phyloP scores from a whole-genome alignment of 2,797 vertebrate species.

The Neomorphus geoffroyi region DNA sequence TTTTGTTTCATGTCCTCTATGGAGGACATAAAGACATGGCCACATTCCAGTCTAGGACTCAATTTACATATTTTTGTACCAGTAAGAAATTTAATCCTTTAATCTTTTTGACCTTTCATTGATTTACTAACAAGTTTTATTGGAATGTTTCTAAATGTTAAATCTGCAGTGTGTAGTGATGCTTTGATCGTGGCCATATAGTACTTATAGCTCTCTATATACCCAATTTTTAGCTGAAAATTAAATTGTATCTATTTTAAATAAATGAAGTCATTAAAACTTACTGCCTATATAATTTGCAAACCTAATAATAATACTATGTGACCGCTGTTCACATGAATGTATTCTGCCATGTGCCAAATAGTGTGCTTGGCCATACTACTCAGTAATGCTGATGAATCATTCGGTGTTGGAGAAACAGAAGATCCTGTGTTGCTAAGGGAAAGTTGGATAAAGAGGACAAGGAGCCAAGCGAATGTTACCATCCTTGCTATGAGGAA shows the following conservation, averaged over 20 bases:
- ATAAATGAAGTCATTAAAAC: neutral
- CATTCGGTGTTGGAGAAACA: neutral
- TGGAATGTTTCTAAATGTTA: neutral
- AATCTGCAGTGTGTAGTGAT: neutral
- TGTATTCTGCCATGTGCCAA: neutral
- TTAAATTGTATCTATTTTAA: conserved; percentile 3
- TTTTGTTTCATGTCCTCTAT: neutral
- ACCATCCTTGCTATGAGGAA: neutral
- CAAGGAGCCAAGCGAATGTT: neutral
- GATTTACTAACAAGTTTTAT: neutral
- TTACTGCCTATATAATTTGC: neutral
- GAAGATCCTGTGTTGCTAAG: neutral
- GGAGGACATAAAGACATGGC: neutral
- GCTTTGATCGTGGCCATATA: neutral
- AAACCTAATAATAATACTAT: neutral
- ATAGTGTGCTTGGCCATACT: neutral
- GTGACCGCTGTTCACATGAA: neutral
- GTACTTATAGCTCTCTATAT: neutral
- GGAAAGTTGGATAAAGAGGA: neutral
- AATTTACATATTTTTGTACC: neutral
- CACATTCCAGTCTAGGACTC: neutral
- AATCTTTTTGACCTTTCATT: neutral
- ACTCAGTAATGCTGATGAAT: neutral
- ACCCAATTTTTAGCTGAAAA: neutral
- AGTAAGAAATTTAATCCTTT: neutral